Conservation (phyloP, 1,140 invertebrate species). For the Steinernema feltiae region DNA sequence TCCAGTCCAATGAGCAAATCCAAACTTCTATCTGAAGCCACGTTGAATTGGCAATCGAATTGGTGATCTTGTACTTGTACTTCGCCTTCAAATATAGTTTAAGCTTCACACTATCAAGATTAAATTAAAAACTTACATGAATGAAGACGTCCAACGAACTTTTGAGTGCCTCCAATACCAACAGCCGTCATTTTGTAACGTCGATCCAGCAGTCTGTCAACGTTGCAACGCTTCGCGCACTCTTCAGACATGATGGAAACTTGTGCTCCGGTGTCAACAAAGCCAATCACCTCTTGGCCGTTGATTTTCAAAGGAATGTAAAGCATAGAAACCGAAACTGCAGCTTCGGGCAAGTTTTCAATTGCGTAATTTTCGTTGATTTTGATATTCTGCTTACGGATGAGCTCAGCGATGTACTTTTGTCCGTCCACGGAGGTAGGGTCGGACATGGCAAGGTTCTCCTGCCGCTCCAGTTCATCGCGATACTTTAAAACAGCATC, state of each 20-base stretch:
- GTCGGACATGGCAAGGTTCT: not conserved
- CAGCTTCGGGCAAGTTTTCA: not conserved
- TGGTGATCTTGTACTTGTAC: conserved; percentile 89
- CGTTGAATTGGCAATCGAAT: conserved; percentile 81
- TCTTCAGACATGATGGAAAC: conserved; percentile 62
- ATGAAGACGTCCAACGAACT: conserved; percentile 88
- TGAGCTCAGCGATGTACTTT: not conserved
- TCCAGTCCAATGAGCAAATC: conserved; percentile 94
- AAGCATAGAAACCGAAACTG: not conserved
- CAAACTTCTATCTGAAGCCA: conserved; percentile 94
- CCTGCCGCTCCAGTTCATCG: not conserved
- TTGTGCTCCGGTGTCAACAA: conserved; percentile 56
- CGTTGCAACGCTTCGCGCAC: conserved; percentile 75
- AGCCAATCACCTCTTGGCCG: not conserved
- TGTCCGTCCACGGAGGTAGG: not conserved
- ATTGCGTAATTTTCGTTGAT: not conserved
- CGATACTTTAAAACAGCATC: not conserved
- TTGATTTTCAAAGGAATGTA: not conserved
- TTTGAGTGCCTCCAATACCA: conserved; percentile 85
- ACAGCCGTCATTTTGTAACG: conserved; percentile 86
- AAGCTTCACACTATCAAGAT: conserved; percentile 10
- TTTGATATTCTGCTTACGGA: not conserved
- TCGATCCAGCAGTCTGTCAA: conserved; percentile 86
- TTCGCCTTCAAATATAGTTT: conserved; percentile 63
- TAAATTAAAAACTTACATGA: conserved; percentile 66